A percentile compares a stretch with the other conserved stretches of the same genome.
These are phyloP conservation scores for Octodonta nipae DNA, from an alignment of 2,888 invertebrate genomes.

Conservation along the genomic window DNA sequence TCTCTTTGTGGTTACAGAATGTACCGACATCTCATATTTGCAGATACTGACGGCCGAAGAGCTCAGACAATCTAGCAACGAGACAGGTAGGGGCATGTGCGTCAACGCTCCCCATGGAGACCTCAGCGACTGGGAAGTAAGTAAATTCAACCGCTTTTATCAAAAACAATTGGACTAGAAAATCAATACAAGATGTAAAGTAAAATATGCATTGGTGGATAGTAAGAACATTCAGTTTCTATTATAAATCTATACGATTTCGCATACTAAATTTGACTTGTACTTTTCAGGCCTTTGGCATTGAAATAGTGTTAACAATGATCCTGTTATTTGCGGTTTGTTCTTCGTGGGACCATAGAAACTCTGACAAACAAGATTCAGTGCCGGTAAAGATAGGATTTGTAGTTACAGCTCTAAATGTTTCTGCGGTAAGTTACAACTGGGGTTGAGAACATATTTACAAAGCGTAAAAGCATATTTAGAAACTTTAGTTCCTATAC, in stretches of 20 bases:
- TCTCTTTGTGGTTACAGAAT: no score
- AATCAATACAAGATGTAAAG: not conserved
- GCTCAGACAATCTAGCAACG: no score
- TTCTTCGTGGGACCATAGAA: constrained; percentile 57
- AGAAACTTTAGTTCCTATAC: not conserved
- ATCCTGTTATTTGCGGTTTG: constrained; percentile 53
- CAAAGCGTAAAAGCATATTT: no score
- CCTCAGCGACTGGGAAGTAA: constrained; percentile 21
- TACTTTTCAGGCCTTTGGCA: constrained; percentile 38
- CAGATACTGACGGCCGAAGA: no score
- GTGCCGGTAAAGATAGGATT: constrained; percentile 53
- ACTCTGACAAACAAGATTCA: constrained; percentile 48
- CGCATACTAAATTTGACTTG: not conserved
- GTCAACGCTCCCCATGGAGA: constrained; percentile 20
- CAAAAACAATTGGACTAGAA: not conserved
- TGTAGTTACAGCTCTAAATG: constrained; percentile 47
- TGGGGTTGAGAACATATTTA: no score
- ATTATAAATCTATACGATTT: not conserved
- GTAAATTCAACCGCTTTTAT: not conserved
- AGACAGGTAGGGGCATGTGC: constrained; percentile 18
- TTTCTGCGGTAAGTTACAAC: constrained; percentile 46
- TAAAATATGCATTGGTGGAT: not conserved
- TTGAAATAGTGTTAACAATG: constrained; percentile 51
- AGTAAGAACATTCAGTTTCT: not conserved
- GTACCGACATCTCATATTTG: no score